Base-by-base conservation (phyloP, 1,140 invertebrate species). In the Scaptodrosophila lebanonensis region DNA sequence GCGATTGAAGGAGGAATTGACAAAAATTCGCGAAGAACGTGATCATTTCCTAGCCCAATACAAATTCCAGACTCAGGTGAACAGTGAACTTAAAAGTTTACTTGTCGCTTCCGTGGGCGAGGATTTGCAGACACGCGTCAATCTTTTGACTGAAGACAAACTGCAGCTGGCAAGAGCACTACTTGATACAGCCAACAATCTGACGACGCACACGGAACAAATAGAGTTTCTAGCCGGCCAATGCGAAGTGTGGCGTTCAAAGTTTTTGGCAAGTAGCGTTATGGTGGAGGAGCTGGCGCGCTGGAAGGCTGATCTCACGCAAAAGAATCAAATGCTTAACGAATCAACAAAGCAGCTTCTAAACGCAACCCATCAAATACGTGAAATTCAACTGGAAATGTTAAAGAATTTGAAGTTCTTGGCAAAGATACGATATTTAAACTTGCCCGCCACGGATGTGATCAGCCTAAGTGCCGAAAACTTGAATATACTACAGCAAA, bases 241-340 rank as follows among this genome's bases (percentile, higher is more conserved):
- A 75, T 96, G 95, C 87, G 96, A 98, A 89, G 95, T 98, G 47
- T 98, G 96, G 95, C 91, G 95, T 58, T 97, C 95, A 73, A 98
- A 98, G 91, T 98, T 96, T 88, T 88, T 98, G 66, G 96, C 96
- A 15, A 96, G 95, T 89, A 97, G 95, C 85, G 91, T 97, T 43
- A 95, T 97, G 92, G 92, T 95, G 5, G 95, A 97, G 87, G 95
- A 97, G 88, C 86, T 97, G 57, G 94, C 95, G 1, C 89, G 91
- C 49, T 95, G 94, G 91, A 96, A 96, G 87, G 93, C 93, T 47
- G 90, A 92, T 58, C 88, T 95, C 9, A 91, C 90, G n/a, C 91
- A 92, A 61, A 91, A 93, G 84, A 92, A 92, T 40, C 91, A 91
- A 36, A 93, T 94, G 73, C 88, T 95, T 15, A 92, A 94, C 82